A percentile compares a stretch with the other conserved stretches of the same genome.
These are phyloP conservation scores for Ceuthmochares aereus DNA, from an alignment of 2,113 vertebrate species.

Conservation along the genomic window DNA sequence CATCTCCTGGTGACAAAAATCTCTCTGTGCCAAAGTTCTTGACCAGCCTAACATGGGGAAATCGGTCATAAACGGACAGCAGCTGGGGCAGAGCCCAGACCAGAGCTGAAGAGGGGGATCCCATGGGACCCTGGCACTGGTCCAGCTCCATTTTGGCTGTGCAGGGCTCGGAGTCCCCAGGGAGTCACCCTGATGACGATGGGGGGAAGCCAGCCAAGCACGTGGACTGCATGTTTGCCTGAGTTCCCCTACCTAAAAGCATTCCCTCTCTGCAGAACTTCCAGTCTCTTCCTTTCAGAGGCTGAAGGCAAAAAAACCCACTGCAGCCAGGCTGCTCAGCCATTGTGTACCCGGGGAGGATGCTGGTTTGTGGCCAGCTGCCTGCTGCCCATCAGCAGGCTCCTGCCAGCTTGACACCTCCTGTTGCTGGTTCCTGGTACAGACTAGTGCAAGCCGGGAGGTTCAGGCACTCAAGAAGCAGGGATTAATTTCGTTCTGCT, in stretches of 20 bases:
- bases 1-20: background rate
- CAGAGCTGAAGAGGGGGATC: background rate
- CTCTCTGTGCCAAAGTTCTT: background rate
- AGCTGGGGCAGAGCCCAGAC: background rate
- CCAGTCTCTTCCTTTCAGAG: background rate
- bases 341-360: fast-evolving
- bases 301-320: background rate
- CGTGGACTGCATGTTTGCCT: fast-evolving
- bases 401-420: background rate
- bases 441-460: fast-evolving
- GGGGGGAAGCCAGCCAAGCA: background rate
- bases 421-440: fast-evolving
- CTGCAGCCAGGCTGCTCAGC: background rate
- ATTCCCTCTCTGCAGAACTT: background rate
- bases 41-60: background rate
- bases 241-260: background rate
- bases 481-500: background rate
- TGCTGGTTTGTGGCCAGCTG: background rate
- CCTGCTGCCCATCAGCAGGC: background rate
- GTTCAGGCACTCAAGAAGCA: no score
- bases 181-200: fast-evolving
- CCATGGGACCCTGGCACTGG: fast-evolving
- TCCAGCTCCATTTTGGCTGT: fast-evolving
- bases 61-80: fast-evolving
- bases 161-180: background rate